These are phyloP conservation scores for Esox niger DNA, from an alignment of 2,113 vertebrate genomes.

Conservation along the genomic window DNA sequence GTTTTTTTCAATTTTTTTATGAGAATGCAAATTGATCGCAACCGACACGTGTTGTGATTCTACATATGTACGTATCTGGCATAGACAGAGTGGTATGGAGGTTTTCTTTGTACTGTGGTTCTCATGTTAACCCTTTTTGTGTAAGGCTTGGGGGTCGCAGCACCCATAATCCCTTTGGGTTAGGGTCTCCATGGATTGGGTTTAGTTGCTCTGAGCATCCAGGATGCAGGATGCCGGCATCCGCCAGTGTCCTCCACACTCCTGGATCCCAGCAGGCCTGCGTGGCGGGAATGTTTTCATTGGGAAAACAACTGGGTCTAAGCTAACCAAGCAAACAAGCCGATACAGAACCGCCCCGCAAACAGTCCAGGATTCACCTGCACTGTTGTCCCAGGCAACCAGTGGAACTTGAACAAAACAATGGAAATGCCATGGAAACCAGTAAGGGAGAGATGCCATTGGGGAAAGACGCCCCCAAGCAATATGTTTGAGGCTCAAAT, in stretches of 20 bases:
- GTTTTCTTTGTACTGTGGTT: not conserved
- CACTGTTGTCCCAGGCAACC: slow-evolving; percentile 51
- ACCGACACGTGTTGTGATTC: not conserved
- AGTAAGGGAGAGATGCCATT: too few species aligned
- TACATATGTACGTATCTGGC: not conserved
- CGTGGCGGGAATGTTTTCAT: slow-evolving; percentile 44
- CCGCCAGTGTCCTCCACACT: slow-evolving; percentile 38
- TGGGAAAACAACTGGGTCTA: slow-evolving; percentile 42
- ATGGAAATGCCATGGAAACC: too few species aligned
- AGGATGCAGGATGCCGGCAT: slow-evolving; percentile 73
- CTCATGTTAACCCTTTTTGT: not conserved
- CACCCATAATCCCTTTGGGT: slow-evolving; percentile 35
- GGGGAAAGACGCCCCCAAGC: too few species aligned
- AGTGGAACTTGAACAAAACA: too few species aligned
- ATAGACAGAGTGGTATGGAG: not conserved
- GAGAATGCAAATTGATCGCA: not conserved
- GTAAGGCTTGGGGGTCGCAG: not conserved
- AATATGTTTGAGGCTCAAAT: too few species aligned
- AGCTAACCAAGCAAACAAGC: slow-evolving; percentile 66
- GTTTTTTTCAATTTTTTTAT: not conserved
- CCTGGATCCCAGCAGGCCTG: slow-evolving; percentile 23
- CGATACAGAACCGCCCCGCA: slow-evolving; percentile 56
- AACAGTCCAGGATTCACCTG: slow-evolving; percentile 63
- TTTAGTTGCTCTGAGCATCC: slow-evolving; percentile 62
- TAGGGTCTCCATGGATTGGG: slow-evolving; percentile 64